Percentiles rank a stretch among this genome's conserved stretches.
phyloP scores from a whole-genome alignment of 2,797 vertebrate genomes.

The Anas capensis region DNA sequence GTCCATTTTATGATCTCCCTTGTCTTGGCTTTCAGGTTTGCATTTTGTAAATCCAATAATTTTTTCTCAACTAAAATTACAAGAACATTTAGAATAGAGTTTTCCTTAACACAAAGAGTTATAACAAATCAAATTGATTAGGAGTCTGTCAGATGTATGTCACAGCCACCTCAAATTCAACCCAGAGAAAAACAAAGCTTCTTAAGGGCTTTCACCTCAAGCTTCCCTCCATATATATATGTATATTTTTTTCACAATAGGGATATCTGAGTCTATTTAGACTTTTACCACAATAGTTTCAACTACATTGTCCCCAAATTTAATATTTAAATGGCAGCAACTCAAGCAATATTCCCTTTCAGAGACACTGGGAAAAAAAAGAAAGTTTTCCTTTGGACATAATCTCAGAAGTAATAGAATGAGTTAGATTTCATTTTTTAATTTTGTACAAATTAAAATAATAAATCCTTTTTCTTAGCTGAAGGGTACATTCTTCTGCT shows the following conservation, averaged over 20 bases:
- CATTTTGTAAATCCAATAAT: neutral
- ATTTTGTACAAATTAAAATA: neutral
- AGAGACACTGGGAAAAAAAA: neutral
- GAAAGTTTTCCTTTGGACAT: neutral
- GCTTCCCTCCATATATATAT: neutral
- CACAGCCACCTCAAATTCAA: neutral
- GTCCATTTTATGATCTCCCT: neutral
- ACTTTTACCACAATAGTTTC: neutral
- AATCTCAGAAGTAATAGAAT: neutral
- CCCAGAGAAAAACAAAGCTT: neutral
- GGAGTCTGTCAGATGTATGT: neutral
- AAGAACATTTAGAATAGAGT: neutral
- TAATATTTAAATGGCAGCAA: neutral
- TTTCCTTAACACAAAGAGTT: neutral
- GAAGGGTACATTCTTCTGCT: neutral
- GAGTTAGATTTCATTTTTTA: neutral
- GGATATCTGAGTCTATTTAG: neutral
- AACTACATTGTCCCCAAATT: neutral
- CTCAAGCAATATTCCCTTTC: neutral
- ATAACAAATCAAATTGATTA: neutral
- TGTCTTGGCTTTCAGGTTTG: neutral
- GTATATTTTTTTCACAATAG: neutral
- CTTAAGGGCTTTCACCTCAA: neutral
- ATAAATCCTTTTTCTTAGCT: neutral
- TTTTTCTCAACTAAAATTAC: neutral